Evolutionary conservation across 2,888 invertebrate species (phyloP).

Genomic region (Lamproptera curius): DNA sequence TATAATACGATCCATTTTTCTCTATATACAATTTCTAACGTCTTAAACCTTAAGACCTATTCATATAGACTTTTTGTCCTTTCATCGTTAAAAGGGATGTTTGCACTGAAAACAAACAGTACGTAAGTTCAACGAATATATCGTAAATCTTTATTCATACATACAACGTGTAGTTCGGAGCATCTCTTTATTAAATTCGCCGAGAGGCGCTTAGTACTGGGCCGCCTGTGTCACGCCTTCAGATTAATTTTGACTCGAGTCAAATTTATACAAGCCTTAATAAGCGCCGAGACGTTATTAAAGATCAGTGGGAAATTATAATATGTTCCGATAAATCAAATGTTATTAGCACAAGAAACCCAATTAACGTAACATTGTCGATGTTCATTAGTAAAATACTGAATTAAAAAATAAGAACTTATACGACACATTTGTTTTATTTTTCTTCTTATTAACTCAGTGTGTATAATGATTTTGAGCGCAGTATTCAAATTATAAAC

Average conservation of each 20-base stretch:
- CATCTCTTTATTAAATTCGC: constrained; percentile 68
- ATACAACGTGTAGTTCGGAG: constrained; percentile 34
- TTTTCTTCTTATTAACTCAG: no score
- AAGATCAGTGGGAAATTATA: constrained; percentile 6
- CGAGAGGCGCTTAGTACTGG: constrained; percentile 46
- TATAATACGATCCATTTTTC: no score
- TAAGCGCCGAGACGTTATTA: constrained; percentile 41
- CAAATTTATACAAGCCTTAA: constrained; percentile 51
- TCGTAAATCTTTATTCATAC: constrained; percentile 29
- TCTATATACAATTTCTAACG: no score
- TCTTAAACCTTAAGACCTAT: no score
- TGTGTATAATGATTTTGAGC: no score
- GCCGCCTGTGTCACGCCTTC: constrained; percentile 38
- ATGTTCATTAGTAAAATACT: no score
- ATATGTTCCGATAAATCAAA: not conserved
- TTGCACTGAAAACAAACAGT: no score
- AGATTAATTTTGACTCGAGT: constrained; percentile 64
- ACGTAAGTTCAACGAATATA: not conserved
- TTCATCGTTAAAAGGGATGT: no score
- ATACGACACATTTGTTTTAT: no score
- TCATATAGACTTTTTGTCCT: no score
- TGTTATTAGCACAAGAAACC: not conserved
- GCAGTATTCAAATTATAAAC: no score
- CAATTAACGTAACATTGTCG: not conserved
- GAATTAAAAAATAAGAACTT: no score